Evolutionary conservation across 2,797 vertebrate genomes (phyloP).

Genomic region (Staurois parvus): DNA sequence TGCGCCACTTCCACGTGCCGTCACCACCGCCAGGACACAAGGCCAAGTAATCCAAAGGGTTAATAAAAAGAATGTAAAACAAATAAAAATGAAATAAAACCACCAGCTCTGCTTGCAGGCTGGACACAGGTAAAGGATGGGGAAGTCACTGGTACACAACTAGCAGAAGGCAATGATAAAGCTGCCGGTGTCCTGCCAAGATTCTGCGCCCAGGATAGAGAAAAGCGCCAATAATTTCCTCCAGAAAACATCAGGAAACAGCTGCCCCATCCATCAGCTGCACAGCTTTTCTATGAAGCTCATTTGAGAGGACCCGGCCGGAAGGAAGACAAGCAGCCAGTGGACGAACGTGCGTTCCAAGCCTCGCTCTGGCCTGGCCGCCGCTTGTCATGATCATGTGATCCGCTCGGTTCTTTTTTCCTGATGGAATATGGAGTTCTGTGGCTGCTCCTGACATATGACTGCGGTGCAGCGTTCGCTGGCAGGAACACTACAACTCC

Average conservation of each 20-base stretch:
- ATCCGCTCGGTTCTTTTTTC: not conserved
- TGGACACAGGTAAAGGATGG: not conserved
- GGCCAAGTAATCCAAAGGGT: not conserved
- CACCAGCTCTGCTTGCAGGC: not conserved
- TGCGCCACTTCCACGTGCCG: conserved; percentile 29
- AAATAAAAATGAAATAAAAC: not conserved
- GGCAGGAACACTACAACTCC: not conserved
- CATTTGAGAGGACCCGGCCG: conserved; percentile 47
- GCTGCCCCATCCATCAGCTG: not conserved
- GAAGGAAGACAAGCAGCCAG: conserved; percentile 36
- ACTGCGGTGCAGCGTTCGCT: not conserved
- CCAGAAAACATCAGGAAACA: not conserved
- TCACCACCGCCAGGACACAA: conserved; percentile 16
- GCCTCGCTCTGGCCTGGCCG: not conserved
- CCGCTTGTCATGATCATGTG: conserved; percentile 9
- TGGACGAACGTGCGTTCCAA: conserved; percentile 25
- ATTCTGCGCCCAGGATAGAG: not conserved
- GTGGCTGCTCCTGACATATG: not conserved
- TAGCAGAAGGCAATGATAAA: not conserved
- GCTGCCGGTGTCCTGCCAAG: not conserved
- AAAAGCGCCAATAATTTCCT: not conserved
- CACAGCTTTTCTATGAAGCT: conserved; percentile 15
- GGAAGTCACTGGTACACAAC: not conserved
- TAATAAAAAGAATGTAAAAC: not conserved
- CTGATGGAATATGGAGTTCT: not conserved